Evolutionary conservation across 2,888 invertebrate species (phyloP), one percentile per base, ranked within the genome.

Genomic region (Bombyx huttoni): DNA sequence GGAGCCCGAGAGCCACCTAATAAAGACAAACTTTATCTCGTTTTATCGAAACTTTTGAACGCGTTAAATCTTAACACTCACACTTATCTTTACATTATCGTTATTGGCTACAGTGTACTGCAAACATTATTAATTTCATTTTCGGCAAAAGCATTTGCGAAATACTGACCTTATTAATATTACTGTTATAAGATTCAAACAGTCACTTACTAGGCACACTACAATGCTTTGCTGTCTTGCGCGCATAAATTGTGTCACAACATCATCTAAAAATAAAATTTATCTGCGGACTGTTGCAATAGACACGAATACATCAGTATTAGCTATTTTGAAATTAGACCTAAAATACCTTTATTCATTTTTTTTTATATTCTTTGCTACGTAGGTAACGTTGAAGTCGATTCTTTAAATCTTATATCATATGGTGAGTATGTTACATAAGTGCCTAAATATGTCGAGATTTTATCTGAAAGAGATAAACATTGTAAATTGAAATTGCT

Each of bases 1-100:
- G n/a, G 63, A 53, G 46, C 57, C 63, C 58, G 58, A 68, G 60
- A 75, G 60, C 70, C 74, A 77, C 71, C 81, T 82, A 70, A 40
- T 60, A 68, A 67, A 53, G 58, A 59, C 56, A 47, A 51, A 51
- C 35, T 51, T 53, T 67, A 67, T 62, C 56, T 52, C n/a, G 54
- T 55, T 56, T 65, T 64, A 64, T 58, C 57, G 35, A 48, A 40
- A 0, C 13, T 49, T 49, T 49, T 49, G 34, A 35, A 34, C 35
- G 13, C 49, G 13, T 8, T 49, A 12, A 34, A 33, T 49, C 10
- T 34, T 14, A 13, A 13, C 14, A 40, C 40, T 10, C 40, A 40
- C 12, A 40, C 40, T 40, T 40, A 40, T 10, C 8, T 10, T 12
- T 10, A 12, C 3, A 8, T 40, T 40, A 40, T 40, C 40, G 8